Evolutionary conservation across 2,888 invertebrate species (phyloP).

Genomic region (Leptodirus hochenwartii): DNA sequence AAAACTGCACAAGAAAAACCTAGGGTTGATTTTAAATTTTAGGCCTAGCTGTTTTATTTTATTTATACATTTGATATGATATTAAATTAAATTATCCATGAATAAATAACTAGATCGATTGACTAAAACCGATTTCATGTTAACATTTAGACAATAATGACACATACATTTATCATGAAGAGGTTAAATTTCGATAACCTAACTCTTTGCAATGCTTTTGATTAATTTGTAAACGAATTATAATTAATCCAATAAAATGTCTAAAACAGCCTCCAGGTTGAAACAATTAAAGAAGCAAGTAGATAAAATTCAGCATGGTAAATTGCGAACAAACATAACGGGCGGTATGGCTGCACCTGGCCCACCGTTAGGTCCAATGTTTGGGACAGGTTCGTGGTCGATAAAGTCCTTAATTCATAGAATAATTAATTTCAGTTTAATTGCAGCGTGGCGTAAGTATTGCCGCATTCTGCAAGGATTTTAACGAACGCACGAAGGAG

Average conservation of each 20-base stretch:
- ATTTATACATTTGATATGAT: too few species aligned
- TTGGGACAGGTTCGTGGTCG: conserved; percentile 62
- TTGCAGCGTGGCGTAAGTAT: conserved; percentile 88
- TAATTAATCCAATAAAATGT: conserved; percentile 31
- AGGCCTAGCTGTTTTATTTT: too few species aligned
- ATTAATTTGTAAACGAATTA: not conserved
- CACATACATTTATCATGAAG: too few species aligned
- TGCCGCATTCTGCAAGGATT: conserved; percentile 92
- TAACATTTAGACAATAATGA: too few species aligned
- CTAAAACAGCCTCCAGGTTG: conserved; percentile 48
- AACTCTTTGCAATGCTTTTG: too few species aligned
- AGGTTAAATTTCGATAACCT: too few species aligned
- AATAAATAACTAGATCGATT: too few species aligned
- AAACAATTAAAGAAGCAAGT: conserved; percentile 49
- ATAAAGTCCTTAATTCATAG: not conserved
- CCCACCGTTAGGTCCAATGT: conserved; percentile 89
- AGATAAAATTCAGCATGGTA: conserved; percentile 65
- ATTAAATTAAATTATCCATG: too few species aligned
- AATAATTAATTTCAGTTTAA: conserved; percentile 9
- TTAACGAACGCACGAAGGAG: conserved; percentile 80
- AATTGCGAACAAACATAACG: conserved; percentile 63
- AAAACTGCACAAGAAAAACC: too few species aligned
- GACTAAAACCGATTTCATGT: too few species aligned
- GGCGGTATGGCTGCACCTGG: conserved; percentile 85
- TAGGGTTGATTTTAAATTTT: too few species aligned